Base-by-base conservation (phyloP, 2,797 vertebrate species). In the Myripristis murdjan region DNA sequence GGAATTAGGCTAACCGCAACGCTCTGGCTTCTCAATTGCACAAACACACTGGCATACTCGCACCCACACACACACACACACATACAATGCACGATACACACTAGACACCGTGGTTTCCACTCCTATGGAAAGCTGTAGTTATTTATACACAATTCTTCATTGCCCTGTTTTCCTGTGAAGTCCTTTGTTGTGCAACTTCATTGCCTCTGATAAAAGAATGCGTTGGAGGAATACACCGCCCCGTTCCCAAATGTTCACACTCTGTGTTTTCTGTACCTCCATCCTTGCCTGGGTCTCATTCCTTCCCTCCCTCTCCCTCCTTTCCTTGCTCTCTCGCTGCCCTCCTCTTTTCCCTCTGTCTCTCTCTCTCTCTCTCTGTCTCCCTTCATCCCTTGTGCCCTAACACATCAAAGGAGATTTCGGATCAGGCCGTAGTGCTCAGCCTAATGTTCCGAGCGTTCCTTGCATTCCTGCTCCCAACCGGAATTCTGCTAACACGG, bases 381-480 rank as follows among this genome's bases (percentile, higher is more conserved):
- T 49, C 67, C 46, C 47, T 64, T 58, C 80, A 58, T 78, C 73
- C 15, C 52, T 74, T 61, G 28, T 28, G 60, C 37, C 70, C 22
- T 1, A 70, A 74, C 69, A 83, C 84, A 85, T 89, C 83, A 85
- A 83, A 88, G 76, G 64, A 55, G 37, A 64, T 51, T 73, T 81
- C 77, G 75, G 81, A 73, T 76, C 43, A 37, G 63, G 77, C 71
- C 41, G 43, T 56, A 9, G 72, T 14, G 3, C 64, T 51, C 51
- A 66, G 73, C 59, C 57, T 61, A 31, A 14, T 85, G 81, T 73
- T 63, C 64, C 28, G 18, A 69, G 74, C 79, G 39, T 90, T 89
- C 82, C 75, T 60, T 77, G 73, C 84, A 91, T 92, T 91, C 88
- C 88, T 16, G 22, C 66, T 53, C 57, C 79, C 22, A 67, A 83